Evolutionary conservation across 1,140 invertebrate genomes (phyloP), one percentile per base, ranked within the genome.

Genomic region (Brachionus rotundiformis): DNA sequence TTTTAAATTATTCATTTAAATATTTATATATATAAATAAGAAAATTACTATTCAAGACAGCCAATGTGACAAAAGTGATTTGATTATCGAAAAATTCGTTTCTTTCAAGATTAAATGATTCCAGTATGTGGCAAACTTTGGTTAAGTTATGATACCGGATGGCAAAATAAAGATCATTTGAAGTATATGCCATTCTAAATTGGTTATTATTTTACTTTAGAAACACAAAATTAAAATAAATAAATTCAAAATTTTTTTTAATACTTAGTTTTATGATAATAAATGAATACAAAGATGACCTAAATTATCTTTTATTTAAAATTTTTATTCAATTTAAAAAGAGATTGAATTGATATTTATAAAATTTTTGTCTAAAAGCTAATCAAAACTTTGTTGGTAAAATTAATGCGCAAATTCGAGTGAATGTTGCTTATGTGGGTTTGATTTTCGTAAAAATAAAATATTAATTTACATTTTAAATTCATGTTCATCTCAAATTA

Each of bases 11-110:
- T n/a, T n/a, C n/a, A n/a, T n/a, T n/a, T n/a, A n/a, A n/a, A n/a
- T n/a, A n/a, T n/a, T n/a, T n/a, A n/a, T n/a, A n/a, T n/a, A n/a
- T n/a, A n/a, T n/a, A n/a, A n/a, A n/a, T n/a, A n/a, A n/a, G n/a
- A n/a, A 31, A 54, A 25, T 33, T 79, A 63, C 54, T 79, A 39
- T 79, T 79, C 10, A 79, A 41, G 27, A 79, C 54, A 4, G 47
- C 27, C 47, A 79, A 25, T 8, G 76, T 54, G 5, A 79, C 19
- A 36, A 39, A 79, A 23, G 47, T 54, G n/a, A 79, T 79, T 63
- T 79, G 29, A 63, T 79, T 63, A 1, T 79, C 76, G 3, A 79
- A 79, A 39, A 79, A 79, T 16, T 79, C 76, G 7, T 79, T 79
- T 36, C 23, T 54, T 1, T 16, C 31, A 6, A 79, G 7, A 39